These are phyloP conservation scores for Cheilosia soror DNA, from an alignment of 2,888 invertebrate genomes.

Conservation along the genomic window DNA sequence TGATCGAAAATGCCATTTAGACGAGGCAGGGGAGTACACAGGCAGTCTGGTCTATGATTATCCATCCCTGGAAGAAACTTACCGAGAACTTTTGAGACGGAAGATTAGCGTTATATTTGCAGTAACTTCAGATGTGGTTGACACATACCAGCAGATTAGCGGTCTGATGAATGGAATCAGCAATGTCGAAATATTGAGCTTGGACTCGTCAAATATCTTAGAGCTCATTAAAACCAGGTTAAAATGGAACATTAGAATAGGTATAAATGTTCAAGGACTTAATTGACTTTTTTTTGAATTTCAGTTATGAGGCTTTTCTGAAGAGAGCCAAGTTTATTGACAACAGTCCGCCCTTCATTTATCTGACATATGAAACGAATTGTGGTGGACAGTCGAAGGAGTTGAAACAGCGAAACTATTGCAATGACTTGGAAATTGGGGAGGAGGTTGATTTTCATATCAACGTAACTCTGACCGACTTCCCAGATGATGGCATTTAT, in stretches of 20 bases:
- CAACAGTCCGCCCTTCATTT: constrained; percentile 86
- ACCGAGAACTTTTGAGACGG: constrained; percentile 87
- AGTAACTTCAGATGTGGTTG: constrained; percentile 88
- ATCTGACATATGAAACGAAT: constrained; percentile 89
- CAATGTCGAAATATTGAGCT: constrained; percentile 90
- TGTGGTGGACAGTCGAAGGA: constrained; percentile 86
- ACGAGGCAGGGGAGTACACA: constrained; percentile 86
- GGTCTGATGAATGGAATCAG: constrained; percentile 89
- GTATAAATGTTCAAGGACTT: too few relatives aligned
- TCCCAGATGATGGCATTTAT: constrained; percentile 85
- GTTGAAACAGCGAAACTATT: constrained; percentile 85
- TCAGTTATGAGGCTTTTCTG: constrained; percentile 89
- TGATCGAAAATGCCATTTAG: constrained; percentile 89
- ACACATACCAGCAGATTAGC: constrained; percentile 89
- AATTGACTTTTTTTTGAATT: not conserved
- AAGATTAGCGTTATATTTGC: constrained; percentile 93
- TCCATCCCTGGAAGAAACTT: constrained; percentile 92
- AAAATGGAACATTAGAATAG: not conserved
- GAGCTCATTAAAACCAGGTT: constrained; percentile 90
- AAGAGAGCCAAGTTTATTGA: constrained; percentile 87
- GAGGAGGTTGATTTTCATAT: constrained; percentile 87
- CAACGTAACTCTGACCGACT: constrained; percentile 86
- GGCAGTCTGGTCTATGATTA: constrained; percentile 89
- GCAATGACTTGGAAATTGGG: constrained; percentile 87
- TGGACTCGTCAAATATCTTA: constrained; percentile 94